Evolutionary conservation across 2,797 vertebrate genomes (phyloP), one percentile per base, ranked within the genome.

Genomic region (Oreortyx pictus): DNA sequence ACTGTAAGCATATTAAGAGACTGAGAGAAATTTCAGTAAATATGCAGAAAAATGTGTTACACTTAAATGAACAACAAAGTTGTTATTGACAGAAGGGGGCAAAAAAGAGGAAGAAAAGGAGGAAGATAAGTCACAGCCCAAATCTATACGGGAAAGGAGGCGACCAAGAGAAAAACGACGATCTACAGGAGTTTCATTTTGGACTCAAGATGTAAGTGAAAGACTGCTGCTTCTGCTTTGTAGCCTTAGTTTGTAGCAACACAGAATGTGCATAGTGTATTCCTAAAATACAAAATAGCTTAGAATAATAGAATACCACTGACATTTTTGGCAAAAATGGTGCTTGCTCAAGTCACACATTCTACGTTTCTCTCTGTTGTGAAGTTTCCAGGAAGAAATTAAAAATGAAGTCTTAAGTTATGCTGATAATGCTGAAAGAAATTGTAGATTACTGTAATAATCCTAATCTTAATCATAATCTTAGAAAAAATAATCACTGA

Each of bases 141-240:
- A 99, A 96, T 99, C 99, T 95, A 99, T 99, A 97, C 98, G 99
- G 96, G 99, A 99, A 95, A 98, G 99, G 95, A 96, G 99, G 95
- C 98, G 99, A 95, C 99, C 99, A 67, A 98, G 99, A 94, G 99
- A 99, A 97, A 99, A 99, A 95, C 98, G 99, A 86, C 98, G 99
- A 93, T 99, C 99, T 92, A 99, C 99, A 1, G 99, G 99, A 50
- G 99, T 99, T 83, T 98, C 99, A 62, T 98, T 98, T 97, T 98
- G 98, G 98, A 98, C 98, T 91, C 98, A 99, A 88, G 99, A 99
- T 97, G 99, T 99, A 96, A 98, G 98, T 95, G 43, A 90, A 94
- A 9, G 8, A 44, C 67, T 56, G 4, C 86, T 82, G 3, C 57
- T 70, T 16, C 13, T 65, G 33, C 16, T 46, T 62, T 49, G 50